phyloP scores from a whole-genome alignment of 1,140 invertebrate species.

The Spodoptera litura region DNA sequence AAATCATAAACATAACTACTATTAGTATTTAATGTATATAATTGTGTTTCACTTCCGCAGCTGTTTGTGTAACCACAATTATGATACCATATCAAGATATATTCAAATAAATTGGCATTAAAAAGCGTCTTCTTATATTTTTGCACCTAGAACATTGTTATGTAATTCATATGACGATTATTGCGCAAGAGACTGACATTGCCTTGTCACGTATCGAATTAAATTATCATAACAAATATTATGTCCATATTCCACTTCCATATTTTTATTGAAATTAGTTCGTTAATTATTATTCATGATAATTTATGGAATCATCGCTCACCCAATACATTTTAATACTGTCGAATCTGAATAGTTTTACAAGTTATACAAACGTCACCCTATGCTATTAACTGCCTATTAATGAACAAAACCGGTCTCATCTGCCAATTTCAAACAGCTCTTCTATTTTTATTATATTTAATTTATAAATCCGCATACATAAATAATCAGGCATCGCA shows the following conservation, averaged over 20 bases:
- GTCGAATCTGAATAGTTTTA: slow-evolving; percentile 6
- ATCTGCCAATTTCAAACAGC: slow-evolving; percentile 2
- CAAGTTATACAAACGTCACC: background rate
- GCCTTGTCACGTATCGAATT: slow-evolving; percentile 21
- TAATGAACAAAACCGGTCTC: slow-evolving; percentile 19
- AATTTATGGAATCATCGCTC: background rate
- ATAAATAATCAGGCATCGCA: slow-evolving; percentile 21
- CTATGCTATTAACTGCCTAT: background rate
- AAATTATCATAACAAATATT: slow-evolving; percentile 39
- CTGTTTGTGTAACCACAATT: too few relatives aligned
- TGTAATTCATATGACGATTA: slow-evolving; percentile 22
- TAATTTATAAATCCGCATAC: slow-evolving; percentile 14
- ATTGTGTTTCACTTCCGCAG: too few relatives aligned
- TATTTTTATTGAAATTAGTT: slow-evolving; percentile 24
- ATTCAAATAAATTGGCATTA: background rate
- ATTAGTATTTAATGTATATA: too few relatives aligned
- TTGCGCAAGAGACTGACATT: slow-evolving; percentile 22
- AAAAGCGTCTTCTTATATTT: background rate
- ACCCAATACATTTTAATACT: background rate
- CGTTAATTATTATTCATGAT: slow-evolving; percentile 13
- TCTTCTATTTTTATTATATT: slow-evolving; percentile 1
- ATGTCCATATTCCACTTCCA: slow-evolving; percentile 12
- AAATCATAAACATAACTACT: too few relatives aligned
- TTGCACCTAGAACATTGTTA: background rate
- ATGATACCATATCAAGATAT: background rate